Evolutionary conservation across 2,888 invertebrate genomes (phyloP).

Genomic region (Ceriagrion tenellum): DNA sequence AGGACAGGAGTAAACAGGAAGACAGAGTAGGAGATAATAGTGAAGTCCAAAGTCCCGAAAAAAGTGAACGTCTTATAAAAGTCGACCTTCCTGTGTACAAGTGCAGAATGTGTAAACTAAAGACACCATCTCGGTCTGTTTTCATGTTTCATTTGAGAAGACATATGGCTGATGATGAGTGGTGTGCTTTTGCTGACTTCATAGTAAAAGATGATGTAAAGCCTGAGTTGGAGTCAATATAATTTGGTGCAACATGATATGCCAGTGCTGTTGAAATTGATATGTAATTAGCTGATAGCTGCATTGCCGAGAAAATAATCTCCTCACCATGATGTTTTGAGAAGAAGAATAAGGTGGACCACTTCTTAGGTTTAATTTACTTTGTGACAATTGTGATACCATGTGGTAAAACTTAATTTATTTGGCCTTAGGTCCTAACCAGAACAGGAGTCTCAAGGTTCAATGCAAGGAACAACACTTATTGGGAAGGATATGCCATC

Average conservation of each 20-base stretch:
- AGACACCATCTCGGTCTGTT: slow-evolving; percentile 21
- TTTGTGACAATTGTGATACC: too few relatives aligned
- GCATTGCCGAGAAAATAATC: too few relatives aligned
- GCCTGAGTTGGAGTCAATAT: not conserved
- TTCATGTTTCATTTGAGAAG: slow-evolving; percentile 38
- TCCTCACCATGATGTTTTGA: too few relatives aligned
- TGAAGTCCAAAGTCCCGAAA: not conserved
- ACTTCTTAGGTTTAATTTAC: too few relatives aligned
- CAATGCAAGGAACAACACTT: too few relatives aligned
- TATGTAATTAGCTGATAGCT: too few relatives aligned
- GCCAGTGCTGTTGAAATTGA: too few relatives aligned
- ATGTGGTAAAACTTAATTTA: too few relatives aligned
- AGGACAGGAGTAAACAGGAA: not conserved
- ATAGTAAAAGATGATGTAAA: not conserved
- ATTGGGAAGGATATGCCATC: too few relatives aligned
- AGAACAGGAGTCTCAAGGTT: too few relatives aligned
- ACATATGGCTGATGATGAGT: slow-evolving; percentile 25
- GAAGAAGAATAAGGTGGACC: too few relatives aligned
- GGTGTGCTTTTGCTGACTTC: slow-evolving; percentile 47
- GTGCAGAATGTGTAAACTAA: slow-evolving; percentile 5
- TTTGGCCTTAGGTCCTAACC: too few relatives aligned
- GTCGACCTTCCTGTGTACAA: not conserved
- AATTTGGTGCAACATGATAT: not conserved
- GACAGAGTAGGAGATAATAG: not conserved
- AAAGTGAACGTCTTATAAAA: not conserved